Evolutionary conservation across 1,140 invertebrate genomes (phyloP), one percentile per base, ranked within the genome.

Genomic region (Daktulosphaira vitifoliae): DNA sequence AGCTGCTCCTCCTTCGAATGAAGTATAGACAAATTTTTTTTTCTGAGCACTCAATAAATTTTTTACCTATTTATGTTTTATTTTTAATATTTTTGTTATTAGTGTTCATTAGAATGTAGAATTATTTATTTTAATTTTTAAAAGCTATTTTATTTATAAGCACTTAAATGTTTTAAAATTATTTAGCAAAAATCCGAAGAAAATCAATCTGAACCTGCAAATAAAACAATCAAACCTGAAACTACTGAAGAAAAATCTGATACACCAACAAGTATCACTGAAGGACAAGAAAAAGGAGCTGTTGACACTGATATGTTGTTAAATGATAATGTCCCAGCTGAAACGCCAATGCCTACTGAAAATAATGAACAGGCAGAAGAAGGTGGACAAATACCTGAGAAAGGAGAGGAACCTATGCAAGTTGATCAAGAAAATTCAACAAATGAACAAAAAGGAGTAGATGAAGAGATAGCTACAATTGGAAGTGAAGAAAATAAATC

Each of bases 221-320:
- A 33, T 33, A 4, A 62, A 22, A 2, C 2, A 22, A 1, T 23
- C 0, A 53, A 22, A 9, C 0, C n/a, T 26, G 22, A 42, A 20
- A 25, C 25, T 7, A 25, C 25, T 7, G 20, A 38, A 15, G 9
- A 48, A 3, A 23, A 48, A 16, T 7, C 2, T 0, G 53, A 59
- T 3, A 0, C 37, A 3, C 9, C 7, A 1, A 38, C 3, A 7
- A 11, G 29, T n/a, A 16, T 7, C 2, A 13, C 25, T 20, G 23
- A 48, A 5, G 11, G 16, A 8, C 0, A n/a, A 46, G 6, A 29
- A 4, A 48, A 48, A 13, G 16, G 42, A 1, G 29, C 25, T 15
- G 42, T 62, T 4, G 25, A 62, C 6, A 48, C 56, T 0, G 16
- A 62, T 33, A 62, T 62, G 56, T n/a, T 62, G 16, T 13, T 56